Evolutionary conservation across 2,797 vertebrate species (phyloP).

Genomic region (Sebastes vulpes): DNA sequence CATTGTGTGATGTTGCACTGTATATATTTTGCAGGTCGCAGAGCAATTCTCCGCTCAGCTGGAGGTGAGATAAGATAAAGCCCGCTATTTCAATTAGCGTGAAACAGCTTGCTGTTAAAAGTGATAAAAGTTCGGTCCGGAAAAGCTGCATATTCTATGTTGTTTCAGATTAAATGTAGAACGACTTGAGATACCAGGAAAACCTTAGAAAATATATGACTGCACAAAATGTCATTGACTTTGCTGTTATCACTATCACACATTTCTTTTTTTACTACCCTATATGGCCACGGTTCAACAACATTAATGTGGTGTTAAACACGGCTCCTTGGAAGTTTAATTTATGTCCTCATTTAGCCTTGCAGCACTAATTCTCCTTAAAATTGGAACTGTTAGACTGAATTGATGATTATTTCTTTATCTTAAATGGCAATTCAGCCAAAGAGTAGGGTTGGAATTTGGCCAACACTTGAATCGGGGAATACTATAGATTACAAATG

Average conservation of each 20-base stretch:
- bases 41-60: neutral
- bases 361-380: slow-evolving; percentile 28
- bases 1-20: neutral
- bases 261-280: slow-evolving; percentile 12
- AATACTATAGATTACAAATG: neutral
- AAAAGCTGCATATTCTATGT: neutral
- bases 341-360: slow-evolving; percentile 49
- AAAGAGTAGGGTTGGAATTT: neutral
- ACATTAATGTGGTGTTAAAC: slow-evolving; percentile 32
- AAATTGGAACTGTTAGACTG: slow-evolving; percentile 6
- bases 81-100: neutral
- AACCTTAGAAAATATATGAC: neutral
- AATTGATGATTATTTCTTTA: slow-evolving; percentile 21
- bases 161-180: neutral
- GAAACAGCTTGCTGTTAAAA: neutral
- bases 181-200: neutral
- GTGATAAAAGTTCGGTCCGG: neutral
- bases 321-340: slow-evolving; percentile 29
- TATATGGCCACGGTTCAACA: slow-evolving; percentile 14
- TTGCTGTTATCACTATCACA: neutral
- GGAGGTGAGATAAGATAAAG: neutral
- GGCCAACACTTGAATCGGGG: neutral
- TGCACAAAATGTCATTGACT: neutral
- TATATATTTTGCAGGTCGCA: neutral
- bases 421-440: neutral